A percentile compares a stretch with the other conserved stretches of the same genome.
Conservation (phyloP, 2,797 vertebrate genomes). For the Eulemur coronatus region DNA sequence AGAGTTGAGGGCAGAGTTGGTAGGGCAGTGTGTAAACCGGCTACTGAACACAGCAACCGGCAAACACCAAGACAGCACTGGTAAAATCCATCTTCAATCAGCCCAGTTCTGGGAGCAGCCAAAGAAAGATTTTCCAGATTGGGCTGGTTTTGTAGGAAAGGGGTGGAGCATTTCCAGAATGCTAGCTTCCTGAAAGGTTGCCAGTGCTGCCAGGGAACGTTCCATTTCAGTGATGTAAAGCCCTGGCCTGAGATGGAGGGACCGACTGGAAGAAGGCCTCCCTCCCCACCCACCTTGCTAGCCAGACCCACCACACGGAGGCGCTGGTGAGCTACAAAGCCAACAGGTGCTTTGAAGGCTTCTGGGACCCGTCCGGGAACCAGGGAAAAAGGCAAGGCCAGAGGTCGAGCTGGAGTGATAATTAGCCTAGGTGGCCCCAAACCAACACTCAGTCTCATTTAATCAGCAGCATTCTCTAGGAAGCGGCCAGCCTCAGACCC, state of each 20-base stretch:
- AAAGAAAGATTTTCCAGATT: neutral
- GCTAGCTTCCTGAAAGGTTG: slow-evolving; percentile 13
- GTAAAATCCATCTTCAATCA: neutral
- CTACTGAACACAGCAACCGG: neutral
- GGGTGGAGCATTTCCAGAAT: slow-evolving; percentile 8
- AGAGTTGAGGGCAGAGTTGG: neutral
- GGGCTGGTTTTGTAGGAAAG: neutral
- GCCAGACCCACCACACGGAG: slow-evolving; percentile 37
- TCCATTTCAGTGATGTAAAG: neutral
- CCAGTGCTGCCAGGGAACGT: neutral
- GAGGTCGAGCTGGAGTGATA: neutral
- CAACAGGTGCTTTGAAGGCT: neutral
- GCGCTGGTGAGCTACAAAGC: slow-evolving; percentile 12
- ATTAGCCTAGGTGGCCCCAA: neutral
- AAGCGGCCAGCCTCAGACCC: neutral
- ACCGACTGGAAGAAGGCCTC: neutral
- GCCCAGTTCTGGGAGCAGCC: neutral
- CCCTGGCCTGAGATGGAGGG: neutral
- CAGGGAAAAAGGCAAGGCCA: neutral
- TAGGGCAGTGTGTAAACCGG: neutral
- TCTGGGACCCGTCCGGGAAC: neutral
- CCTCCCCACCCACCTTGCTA: neutral
- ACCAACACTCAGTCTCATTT: neutral
- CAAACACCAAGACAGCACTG: neutral
- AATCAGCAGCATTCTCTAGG: neutral